phyloP scores from a whole-genome alignment of 1,140 invertebrate species.

The Galendromus occidentalis region DNA sequence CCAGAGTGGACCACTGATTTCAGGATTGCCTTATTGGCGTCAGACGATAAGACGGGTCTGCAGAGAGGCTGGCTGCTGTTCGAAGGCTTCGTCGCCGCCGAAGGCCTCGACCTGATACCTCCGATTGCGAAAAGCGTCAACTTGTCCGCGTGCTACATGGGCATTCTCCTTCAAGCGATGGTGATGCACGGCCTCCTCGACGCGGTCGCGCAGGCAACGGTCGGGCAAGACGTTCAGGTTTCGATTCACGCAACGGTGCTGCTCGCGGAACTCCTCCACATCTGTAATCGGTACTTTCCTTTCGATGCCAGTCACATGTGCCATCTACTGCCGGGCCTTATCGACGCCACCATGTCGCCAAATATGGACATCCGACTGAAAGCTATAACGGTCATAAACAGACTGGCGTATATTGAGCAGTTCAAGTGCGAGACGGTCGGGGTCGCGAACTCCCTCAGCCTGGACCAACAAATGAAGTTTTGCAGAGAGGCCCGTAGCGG shows the following conservation, averaged over 20 bases:
- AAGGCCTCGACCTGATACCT: slow-evolving; percentile 59
- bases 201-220: slow-evolving; percentile 73
- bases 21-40: slow-evolving; percentile 55
- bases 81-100: slow-evolving; percentile 76
- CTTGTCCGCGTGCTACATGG: slow-evolving; percentile 68
- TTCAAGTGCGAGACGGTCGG: neutral
- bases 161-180: slow-evolving; percentile 67
- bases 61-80: slow-evolving; percentile 63
- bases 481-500: neutral
- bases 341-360: slow-evolving; percentile 6
- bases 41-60: slow-evolving; percentile 35
- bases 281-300: slow-evolving; percentile 33
- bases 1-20: slow-evolving; percentile 82
- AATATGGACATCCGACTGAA: slow-evolving; percentile 1
- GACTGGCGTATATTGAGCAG: slow-evolving; percentile 2
- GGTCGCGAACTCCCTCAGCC: neutral
- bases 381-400: neutral
- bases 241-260: slow-evolving; percentile 73
- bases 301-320: neutral
- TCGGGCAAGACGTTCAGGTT: slow-evolving; percentile 56
- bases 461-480: neutral
- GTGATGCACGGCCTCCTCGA: slow-evolving; percentile 51
- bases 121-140: slow-evolving; percentile 52
- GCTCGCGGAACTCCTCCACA: slow-evolving; percentile 61
- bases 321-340: neutral